These are phyloP conservation scores for Melanostoma scalare DNA, from an alignment of 2,888 invertebrate genomes.

Conservation along the genomic window DNA sequence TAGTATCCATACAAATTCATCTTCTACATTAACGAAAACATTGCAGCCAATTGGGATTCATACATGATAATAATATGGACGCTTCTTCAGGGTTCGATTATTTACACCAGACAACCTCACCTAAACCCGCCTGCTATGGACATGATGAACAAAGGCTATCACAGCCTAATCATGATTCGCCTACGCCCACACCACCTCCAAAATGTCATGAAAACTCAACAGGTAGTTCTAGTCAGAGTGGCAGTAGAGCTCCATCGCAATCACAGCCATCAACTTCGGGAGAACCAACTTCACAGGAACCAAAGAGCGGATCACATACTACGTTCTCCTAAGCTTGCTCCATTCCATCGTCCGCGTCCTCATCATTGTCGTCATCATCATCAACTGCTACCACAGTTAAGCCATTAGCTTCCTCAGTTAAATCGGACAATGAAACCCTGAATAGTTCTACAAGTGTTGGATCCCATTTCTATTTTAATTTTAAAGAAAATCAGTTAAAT, in stretches of 20 bases:
- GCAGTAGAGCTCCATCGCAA: constrained; percentile 34
- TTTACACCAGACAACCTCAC: constrained; percentile 89
- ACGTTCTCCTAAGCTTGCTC: constrained; percentile 76
- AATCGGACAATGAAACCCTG: constrained; percentile 64
- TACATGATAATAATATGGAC: constrained; percentile 93
- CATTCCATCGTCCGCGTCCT: constrained; percentile 76
- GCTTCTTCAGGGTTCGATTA: constrained; percentile 90
- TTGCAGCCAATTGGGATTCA: constrained; percentile 96
- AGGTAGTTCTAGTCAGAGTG: constrained; percentile 29
- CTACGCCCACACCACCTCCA: constrained; percentile 50
- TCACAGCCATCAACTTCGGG: constrained; percentile 49
- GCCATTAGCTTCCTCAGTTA: constrained; percentile 67
- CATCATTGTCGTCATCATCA: constrained; percentile 31
- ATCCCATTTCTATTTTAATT: constrained; percentile 42
- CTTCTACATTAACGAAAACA: constrained; percentile 87
- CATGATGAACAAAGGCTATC: constrained; percentile 39
- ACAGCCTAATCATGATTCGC: constrained; percentile 47
- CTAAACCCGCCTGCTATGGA: constrained; percentile 75
- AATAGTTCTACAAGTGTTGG: constrained; percentile 65
- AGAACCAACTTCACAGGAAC: constrained; percentile 41
- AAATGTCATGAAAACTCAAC: constrained; percentile 28
- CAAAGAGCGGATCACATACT: constrained; percentile 34
- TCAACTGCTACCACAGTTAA: constrained; percentile 54
- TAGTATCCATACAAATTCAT: constrained; percentile 86
- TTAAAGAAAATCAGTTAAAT: constrained; percentile 49